Conservation (phyloP, 1,140 invertebrate species). For the Apolygus lucorum region DNA sequence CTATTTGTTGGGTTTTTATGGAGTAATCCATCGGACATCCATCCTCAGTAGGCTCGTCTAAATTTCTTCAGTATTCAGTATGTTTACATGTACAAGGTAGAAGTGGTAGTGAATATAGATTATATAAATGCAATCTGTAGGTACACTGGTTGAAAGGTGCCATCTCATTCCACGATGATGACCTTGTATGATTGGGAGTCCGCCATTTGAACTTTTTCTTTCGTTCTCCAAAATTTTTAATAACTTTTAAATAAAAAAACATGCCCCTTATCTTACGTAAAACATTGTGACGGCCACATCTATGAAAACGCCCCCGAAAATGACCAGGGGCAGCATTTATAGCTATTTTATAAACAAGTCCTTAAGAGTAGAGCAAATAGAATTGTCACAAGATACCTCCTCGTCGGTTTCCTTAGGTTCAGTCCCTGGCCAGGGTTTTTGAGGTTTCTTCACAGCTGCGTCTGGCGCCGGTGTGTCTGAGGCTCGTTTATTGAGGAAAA, state of each 20-base stretch:
- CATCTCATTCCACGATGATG: background rate
- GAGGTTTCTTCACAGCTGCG: constrained; percentile 28
- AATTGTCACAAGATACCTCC: constrained; percentile 61
- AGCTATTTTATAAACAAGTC: constrained; percentile 67
- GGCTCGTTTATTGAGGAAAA: constrained; percentile 49
- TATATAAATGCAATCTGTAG: background rate
- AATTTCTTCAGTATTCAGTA: no score
- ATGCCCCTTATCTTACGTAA: constrained; percentile 1
- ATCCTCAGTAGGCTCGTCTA: no score
- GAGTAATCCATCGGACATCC: no score
- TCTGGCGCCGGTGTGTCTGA: constrained; percentile 32
- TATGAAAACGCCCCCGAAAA: constrained; percentile 22
- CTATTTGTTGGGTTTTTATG: no score
- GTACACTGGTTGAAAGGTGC: background rate
- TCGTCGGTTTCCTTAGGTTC: constrained; percentile 45
- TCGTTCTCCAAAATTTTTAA: background rate
- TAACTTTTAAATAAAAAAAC: background rate
- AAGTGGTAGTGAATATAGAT: background rate
- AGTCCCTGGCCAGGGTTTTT: constrained; percentile 27
- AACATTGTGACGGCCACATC: constrained; percentile 25
- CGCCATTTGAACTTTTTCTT: no score
- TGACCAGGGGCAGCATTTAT: constrained; percentile 31
- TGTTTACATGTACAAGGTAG: no score
- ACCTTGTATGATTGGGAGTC: no score
- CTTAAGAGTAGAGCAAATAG: constrained; percentile 68